These are phyloP conservation scores for Nemopilema nomurai DNA, from an alignment of 30 jellyfish, hydroid and myxozoan species.

Conservation along the genomic window DNA sequence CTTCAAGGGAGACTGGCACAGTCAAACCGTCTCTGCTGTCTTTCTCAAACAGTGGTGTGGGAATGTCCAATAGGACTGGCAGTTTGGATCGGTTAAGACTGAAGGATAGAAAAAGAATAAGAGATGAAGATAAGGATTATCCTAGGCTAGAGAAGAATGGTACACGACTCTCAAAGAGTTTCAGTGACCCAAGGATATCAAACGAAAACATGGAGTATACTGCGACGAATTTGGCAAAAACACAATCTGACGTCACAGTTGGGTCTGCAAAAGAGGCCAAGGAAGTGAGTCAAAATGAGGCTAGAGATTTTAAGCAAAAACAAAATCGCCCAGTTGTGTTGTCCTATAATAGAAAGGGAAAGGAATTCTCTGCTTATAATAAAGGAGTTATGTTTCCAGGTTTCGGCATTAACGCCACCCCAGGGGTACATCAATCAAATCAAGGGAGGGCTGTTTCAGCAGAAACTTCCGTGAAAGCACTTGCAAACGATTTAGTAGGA, in stretches of 20 bases:
- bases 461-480: no score
- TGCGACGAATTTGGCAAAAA: background rate
- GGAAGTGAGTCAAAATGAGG: background rate
- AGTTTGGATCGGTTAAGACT: conserved; percentile 14
- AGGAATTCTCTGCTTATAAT: background rate
- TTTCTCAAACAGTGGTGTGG: background rate
- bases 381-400: background rate
- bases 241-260: background rate
- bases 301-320: background rate
- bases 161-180: background rate
- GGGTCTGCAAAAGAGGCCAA: background rate
- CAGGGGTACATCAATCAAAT: background rate
- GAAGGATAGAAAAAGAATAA: background rate
- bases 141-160: background rate
- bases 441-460: background rate
- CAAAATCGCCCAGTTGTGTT: no score
- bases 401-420: background rate
- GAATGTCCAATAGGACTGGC: background rate
- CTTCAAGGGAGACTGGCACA: background rate
- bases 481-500: no score
- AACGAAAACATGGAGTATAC: background rate
- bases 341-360: background rate
- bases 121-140: background rate
- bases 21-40: background rate
- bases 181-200: conserved; percentile 21